Conservation (phyloP, 2,888 invertebrate genomes). For the Drosophila peninsularis region DNA sequence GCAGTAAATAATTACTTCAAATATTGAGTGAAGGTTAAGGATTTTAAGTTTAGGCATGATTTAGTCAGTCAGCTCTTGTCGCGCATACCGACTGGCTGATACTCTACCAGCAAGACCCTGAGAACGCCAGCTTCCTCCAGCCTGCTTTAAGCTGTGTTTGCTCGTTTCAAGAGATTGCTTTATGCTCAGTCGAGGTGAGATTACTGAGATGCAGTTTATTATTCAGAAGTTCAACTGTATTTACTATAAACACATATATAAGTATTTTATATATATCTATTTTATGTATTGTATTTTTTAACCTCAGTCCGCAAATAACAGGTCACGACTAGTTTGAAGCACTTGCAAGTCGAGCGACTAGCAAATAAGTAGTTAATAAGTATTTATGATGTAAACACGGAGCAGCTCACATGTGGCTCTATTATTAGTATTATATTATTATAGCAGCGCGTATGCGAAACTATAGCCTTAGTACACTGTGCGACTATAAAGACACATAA, state of each 20-base stretch:
- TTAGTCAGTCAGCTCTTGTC: too few species aligned
- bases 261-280: not conserved
- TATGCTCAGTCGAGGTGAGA: not conserved
- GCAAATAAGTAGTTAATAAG: constrained; percentile 43
- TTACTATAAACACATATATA: not conserved
- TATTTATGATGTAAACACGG: constrained; percentile 54
- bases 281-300: constrained; percentile 17
- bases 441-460: constrained; percentile 2
- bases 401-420: constrained; percentile 39
- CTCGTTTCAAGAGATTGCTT: not conserved
- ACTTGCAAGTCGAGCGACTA: constrained; percentile 35
- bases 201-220: not conserved
- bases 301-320: constrained; percentile 42
- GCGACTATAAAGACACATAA: constrained; percentile 18
- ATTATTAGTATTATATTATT: constrained; percentile 39
- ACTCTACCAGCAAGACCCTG: not conserved
- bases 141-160: not conserved
- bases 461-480: not conserved
- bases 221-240: not conserved
- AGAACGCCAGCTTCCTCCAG: not conserved
- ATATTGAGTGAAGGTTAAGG: too few species aligned
- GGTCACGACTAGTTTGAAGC: constrained; percentile 63
- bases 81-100: not conserved
- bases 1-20: too few species aligned
- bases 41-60: too few species aligned